A percentile compares a stretch with the other conserved stretches of the same genome.
Evolutionary conservation across 2,113 vertebrate genomes (phyloP).

Genomic region (Arizona elegans): DNA sequence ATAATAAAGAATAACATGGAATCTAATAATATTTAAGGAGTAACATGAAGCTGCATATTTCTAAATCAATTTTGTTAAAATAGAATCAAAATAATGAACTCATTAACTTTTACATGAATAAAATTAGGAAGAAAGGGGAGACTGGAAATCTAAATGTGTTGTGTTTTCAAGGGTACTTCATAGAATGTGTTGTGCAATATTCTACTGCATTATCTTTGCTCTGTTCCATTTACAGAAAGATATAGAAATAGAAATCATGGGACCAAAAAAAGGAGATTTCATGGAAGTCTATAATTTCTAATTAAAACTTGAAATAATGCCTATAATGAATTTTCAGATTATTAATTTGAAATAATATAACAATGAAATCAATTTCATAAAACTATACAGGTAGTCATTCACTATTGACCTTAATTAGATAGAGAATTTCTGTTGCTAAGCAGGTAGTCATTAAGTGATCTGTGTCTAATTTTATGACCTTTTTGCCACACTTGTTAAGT

Average conservation of each 20-base stretch:
- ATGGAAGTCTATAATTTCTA: neutral
- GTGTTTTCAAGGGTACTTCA: neutral
- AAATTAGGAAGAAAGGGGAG: neutral
- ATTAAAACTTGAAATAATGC: neutral
- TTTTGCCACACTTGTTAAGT: too few relatives aligned
- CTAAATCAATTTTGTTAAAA: slow-evolving; percentile 18
- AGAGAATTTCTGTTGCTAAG: too few relatives aligned
- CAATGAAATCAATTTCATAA: neutral
- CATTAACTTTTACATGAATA: slow-evolving; percentile 6
- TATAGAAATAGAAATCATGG: neutral
- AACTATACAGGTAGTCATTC: neutral
- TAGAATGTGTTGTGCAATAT: neutral
- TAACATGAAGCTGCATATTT: slow-evolving; percentile 40
- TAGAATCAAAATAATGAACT: slow-evolving; percentile 34
- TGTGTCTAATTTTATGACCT: too few relatives aligned
- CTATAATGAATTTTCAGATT: neutral
- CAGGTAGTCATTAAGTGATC: too few relatives aligned
- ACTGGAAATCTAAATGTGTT: slow-evolving; percentile 11
- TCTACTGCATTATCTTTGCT: neutral
- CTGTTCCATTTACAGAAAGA: neutral
- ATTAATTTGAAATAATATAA: neutral
- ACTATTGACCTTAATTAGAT: too few relatives aligned
- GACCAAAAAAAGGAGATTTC: neutral
- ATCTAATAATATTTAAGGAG: slow-evolving; percentile 35
- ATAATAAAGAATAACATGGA: neutral